Evolutionary conservation across 1,140 invertebrate species (phyloP), one percentile per base, ranked within the genome.

Genomic region (Drosophila tropicalis): DNA sequence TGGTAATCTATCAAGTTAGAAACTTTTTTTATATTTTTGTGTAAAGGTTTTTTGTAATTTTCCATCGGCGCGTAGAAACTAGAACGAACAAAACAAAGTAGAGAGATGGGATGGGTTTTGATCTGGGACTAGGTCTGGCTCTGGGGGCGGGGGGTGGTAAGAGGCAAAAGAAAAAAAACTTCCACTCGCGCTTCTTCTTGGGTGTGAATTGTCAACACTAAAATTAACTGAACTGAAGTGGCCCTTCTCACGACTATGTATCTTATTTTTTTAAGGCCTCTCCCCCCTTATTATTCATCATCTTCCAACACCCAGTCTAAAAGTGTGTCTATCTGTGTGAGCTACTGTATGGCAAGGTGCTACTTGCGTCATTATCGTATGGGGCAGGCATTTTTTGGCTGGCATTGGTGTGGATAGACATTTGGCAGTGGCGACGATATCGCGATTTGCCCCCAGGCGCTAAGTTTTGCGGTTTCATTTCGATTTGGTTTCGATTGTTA

Each of bases 321-420:
- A 29, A 13, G 58, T 69, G 36, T 51, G 68, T 54, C 29, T 22
- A 9, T 51, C 17, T 39, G 36, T 39, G 36, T 39, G 36, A 12
- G 61, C 32, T 71, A 70, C 41, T 64, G 72, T 62, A 67, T 73
- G 22, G 67, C 39, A 32, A 68, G 56, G 54, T 78, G 77, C 62
- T 63, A 86, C 75, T 85, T 85, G 82, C 82, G 82, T 85, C 82
- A 85, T 66, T 67, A n/a, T 41, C 7, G 15, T 6, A 29, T n/a
- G 60, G 22, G 17, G 25, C 65, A 25, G 61, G 44, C 17, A 51
- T 51, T 29, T 5, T 29, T 29, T 22, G 5, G 19, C 0, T 22
- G 44, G 10, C 10, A 36, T 36, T 22, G 44, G 10, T 22, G 12
- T 19, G 12, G 9, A 51, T 9, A 51, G 17, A 51, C 44, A 51